Evolutionary conservation across 2,113 vertebrate species (phyloP).

Genomic region (Engraulis encrasicolus): DNA sequence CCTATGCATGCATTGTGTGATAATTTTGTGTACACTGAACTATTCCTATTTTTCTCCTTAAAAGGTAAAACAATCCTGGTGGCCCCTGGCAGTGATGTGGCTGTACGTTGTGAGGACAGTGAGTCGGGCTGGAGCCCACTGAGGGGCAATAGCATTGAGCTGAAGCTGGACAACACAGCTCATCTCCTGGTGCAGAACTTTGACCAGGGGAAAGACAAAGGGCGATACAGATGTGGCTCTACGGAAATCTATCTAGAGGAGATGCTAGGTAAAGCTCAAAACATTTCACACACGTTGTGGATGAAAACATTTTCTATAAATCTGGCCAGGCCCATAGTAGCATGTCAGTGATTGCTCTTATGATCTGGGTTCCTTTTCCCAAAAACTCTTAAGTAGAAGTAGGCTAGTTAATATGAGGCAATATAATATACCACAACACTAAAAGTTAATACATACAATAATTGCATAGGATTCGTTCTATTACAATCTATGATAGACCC

Average conservation of each 20-base stretch:
- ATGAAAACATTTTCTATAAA: too few relatives aligned
- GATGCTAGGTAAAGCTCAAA: not conserved
- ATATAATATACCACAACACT: too few relatives aligned
- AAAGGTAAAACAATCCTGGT: not conserved
- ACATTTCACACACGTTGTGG: not conserved
- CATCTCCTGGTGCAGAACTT: not conserved
- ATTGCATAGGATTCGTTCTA: too few relatives aligned
- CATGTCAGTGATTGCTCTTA: too few relatives aligned
- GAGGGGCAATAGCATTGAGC: not conserved
- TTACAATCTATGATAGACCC: too few relatives aligned
- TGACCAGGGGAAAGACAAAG: not conserved
- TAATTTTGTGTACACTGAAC: not conserved
- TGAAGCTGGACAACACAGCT: not conserved
- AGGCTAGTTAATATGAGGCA: too few relatives aligned
- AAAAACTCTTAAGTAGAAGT: too few relatives aligned
- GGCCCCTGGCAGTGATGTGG: slow-evolving; percentile 7
- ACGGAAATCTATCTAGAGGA: not conserved
- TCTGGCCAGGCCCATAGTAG: too few relatives aligned
- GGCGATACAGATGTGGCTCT: not conserved
- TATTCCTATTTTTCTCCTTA: too few relatives aligned
- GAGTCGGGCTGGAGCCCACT: not conserved
- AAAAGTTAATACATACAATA: too few relatives aligned
- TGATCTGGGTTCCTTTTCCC: too few relatives aligned
- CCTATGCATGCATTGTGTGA: too few relatives aligned
- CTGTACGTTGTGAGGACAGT: not conserved